Evolutionary conservation across 2,888 invertebrate genomes (phyloP), one percentile per base, ranked within the genome.

Genomic region (Philereme transversata): DNA sequence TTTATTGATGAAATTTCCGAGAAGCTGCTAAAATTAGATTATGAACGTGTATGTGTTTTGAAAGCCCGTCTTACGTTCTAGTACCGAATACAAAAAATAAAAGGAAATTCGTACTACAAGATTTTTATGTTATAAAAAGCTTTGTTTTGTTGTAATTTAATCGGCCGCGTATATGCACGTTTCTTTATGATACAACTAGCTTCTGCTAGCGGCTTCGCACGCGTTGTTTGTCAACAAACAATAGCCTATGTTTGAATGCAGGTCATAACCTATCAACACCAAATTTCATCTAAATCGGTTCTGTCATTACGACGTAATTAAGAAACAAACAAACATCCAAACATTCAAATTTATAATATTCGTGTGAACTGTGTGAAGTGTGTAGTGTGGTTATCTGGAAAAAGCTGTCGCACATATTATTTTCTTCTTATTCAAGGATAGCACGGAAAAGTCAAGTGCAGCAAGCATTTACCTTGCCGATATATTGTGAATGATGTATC

Each of bases 341-440:
- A 22, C 22, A 2, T 22, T 22, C 22, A 22, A 1, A 22, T 22
- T 22, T 22, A 22, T 22, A 22, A 22, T 22, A 22, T 22, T 22
- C 1, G 22, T 22, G 22, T 22, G 22, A 22, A 22, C 22, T 22
- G 22, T 22, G 22, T 22, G 22, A 22, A 22, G 22, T 22, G 22
- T 22, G 22, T 2, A 22, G 22, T 22, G 22, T 22, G 22, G 22
- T 22, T 22, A 22, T 22, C 22, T 22, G 22, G 35, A 43, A 44
- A 52, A 43, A 52, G 44, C 44, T 52, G 51, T 35, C 35, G 43
- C 34, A 7, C 40, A 40, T 5, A 40, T 7, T 38, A 38, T 38
- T 38, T 38, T 38, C 38, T 38, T 36, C 6, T 36, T 5, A 36
- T 36, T 38, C 38, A 38, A 5, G 38, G 8, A 38, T 38, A 4